Evolutionary conservation across 2,797 vertebrate genomes (phyloP).

Genomic region (Chaunax sp.): DNA sequence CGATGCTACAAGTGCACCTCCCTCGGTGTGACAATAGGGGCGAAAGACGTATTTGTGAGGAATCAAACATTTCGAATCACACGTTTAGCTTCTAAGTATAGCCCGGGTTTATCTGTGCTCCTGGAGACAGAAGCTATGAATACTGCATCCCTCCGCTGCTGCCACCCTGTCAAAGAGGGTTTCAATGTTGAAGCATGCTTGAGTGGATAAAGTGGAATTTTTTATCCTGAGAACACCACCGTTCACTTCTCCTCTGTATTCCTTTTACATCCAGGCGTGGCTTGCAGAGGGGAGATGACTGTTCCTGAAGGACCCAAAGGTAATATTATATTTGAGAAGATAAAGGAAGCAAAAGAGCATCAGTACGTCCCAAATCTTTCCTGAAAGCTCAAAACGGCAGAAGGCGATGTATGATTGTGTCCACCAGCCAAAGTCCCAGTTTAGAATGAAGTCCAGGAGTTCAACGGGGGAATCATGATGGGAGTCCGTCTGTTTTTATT

Average conservation of each 20-base stretch:
- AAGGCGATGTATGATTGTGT: constrained; percentile 32
- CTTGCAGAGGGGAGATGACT: constrained; percentile 26
- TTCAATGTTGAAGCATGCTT: constrained; percentile 78
- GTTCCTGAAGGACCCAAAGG: constrained; percentile 39
- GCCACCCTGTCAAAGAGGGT: constrained; percentile 76
- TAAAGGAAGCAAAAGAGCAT: constrained; percentile 22
- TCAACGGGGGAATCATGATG: background rate
- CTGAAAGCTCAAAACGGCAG: constrained; percentile 12
- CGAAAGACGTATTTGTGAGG: constrained; percentile 60
- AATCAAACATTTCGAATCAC: constrained; percentile 73
- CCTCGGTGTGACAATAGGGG: constrained; percentile 57
- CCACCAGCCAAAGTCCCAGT: constrained; percentile 16
- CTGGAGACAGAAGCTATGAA: constrained; percentile 77
- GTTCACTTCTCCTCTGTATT: constrained; percentile 56
- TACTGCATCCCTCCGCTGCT: constrained; percentile 76
- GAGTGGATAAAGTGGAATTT: constrained; percentile 76
- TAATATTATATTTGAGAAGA: constrained; percentile 38
- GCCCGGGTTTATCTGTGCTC: constrained; percentile 68
- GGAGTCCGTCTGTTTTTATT: constrained; percentile 18
- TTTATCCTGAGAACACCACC: constrained; percentile 66
- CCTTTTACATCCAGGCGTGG: constrained; percentile 46
- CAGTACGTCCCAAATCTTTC: constrained; percentile 8
- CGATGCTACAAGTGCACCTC: constrained; percentile 46
- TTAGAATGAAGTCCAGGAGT: constrained; percentile 43
- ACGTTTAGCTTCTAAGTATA: constrained; percentile 77